phyloP scores from a whole-genome alignment of 2,113 vertebrate species.

The Heteronetta atricapilla region DNA sequence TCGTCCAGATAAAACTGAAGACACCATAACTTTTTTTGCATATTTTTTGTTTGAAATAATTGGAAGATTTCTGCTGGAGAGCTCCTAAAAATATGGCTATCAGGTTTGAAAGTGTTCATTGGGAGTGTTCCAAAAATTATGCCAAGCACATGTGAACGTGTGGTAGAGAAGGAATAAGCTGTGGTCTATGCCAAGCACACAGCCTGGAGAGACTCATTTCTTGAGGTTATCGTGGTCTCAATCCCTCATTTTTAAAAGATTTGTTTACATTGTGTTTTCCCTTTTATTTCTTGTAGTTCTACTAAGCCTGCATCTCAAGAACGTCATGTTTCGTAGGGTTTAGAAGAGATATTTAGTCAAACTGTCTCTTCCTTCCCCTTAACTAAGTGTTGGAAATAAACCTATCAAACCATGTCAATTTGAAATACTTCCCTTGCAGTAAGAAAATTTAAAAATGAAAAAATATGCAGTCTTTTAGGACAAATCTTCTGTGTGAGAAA shows the following conservation, averaged over 20 bases:
- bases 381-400: conserved; percentile 7
- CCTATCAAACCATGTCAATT: not conserved
- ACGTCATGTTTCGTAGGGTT: not conserved
- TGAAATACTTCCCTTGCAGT: not conserved
- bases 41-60: not conserved
- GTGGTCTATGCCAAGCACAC: not conserved
- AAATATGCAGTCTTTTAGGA: not conserved
- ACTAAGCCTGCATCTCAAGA: not conserved
- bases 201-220: not conserved
- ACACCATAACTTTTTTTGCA: not conserved
- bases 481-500: not conserved
- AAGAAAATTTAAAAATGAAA: not conserved
- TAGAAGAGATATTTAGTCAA: not conserved
- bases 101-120: not conserved
- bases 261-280: not conserved
- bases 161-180: not conserved
- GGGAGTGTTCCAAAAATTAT: not conserved
- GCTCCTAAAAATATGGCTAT: not conserved
- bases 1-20: not conserved
- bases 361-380: not conserved
- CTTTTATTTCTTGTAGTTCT: not conserved
- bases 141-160: not conserved
- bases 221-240: not conserved
- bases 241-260: not conserved
- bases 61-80: not conserved